Conservation (phyloP, 2,113 vertebrate genomes). For the Xenopus tropicalis region UCB_Xtro_10.0 CM004451.2:83102501-83103000, state of each 20-base stretch:
- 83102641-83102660: slow-evolving; percentile 86
- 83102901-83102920: slow-evolving; percentile 59
- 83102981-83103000: too few species aligned
- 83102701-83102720: slow-evolving; percentile 81
- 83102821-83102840: slow-evolving; percentile 61
- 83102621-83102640: slow-evolving; percentile 80
- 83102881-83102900: slow-evolving; percentile 75
- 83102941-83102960: background rate
- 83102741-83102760: slow-evolving; percentile 76
- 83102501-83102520: background rate
- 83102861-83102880: slow-evolving; percentile 85
- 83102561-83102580: slow-evolving; percentile 90
- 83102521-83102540: slow-evolving; percentile 50
- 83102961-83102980: too few species aligned
- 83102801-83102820: too few species aligned
- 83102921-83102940: slow-evolving; percentile 57
- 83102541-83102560: slow-evolving; percentile 73
- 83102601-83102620: slow-evolving; percentile 84
- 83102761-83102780: background rate
- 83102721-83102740: slow-evolving; percentile 81
- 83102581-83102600: slow-evolving; percentile 90
- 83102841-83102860: slow-evolving; percentile 73
- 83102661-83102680: slow-evolving; percentile 78
- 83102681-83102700: slow-evolving; percentile 89
- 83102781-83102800: too few species aligned